phyloP scores from a whole-genome alignment of 2,888 invertebrate species.

The Polydrusus cervinus region DNA sequence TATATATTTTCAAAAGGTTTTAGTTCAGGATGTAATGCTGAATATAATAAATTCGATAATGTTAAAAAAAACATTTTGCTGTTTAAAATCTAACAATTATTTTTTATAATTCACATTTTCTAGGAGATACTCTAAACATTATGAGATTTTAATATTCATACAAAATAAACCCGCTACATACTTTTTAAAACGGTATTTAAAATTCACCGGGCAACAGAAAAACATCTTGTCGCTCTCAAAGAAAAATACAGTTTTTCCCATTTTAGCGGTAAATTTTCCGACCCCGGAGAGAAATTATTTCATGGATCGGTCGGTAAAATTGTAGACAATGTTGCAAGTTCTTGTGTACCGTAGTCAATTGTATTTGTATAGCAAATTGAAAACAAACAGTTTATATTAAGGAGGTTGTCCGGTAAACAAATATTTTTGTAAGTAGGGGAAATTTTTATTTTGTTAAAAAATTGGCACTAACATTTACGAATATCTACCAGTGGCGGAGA shows the following conservation, averaged over 20 bases:
- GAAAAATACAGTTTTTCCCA: conserved; percentile 17
- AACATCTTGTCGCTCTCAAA: conserved; percentile 14
- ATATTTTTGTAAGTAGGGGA: conserved; percentile 5
- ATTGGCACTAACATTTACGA: background rate
- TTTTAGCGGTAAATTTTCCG: conserved; percentile 26
- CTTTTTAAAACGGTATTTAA: conserved; percentile 19
- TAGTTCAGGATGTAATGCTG: too few relatives aligned
- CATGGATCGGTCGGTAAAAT: conserved; percentile 30
- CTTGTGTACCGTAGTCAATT: conserved; percentile 21
- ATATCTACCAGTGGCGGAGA: background rate
- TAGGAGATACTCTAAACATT: too few relatives aligned
- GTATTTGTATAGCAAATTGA: conserved; percentile 59
- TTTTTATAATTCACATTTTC: too few relatives aligned
- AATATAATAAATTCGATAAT: too few relatives aligned
- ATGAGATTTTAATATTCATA: conserved; percentile 1
- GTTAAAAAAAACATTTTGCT: too few relatives aligned
- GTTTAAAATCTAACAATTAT: background rate
- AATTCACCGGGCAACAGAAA: conserved; percentile 12
- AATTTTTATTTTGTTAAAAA: background rate
- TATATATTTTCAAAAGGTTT: too few relatives aligned
- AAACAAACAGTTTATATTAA: conserved; percentile 58
- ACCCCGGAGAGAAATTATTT: conserved; percentile 31
- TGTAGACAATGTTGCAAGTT: conserved; percentile 29
- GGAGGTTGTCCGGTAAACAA: conserved; percentile 55
- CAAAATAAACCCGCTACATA: conserved; percentile 7